Percentiles rank a stretch among this genome's conserved stretches.
These are phyloP conservation scores for Frankliniella fusca DNA, from an alignment of 2,888 invertebrate species.

Conservation along the genomic window DNA sequence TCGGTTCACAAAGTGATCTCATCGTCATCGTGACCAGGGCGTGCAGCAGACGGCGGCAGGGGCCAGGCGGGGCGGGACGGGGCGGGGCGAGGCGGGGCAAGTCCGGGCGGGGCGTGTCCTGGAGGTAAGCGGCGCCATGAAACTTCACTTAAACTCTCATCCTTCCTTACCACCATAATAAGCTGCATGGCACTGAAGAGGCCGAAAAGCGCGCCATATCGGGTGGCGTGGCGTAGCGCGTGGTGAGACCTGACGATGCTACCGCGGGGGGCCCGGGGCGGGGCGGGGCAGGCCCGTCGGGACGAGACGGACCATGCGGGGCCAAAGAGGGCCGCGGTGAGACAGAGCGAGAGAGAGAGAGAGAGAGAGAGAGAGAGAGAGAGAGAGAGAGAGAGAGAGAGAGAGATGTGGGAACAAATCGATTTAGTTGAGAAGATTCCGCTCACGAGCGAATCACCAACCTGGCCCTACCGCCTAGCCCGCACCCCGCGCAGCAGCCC, in stretches of 20 bases:
- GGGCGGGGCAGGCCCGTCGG: not conserved
- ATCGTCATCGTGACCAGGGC: not conserved
- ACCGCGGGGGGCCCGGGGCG: not conserved
- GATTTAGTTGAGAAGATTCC: constrained; percentile 10
- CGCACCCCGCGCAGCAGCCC: not conserved
- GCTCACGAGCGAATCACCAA: constrained; percentile 10
- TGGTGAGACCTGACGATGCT: too few relatives aligned
- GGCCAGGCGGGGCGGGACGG: not conserved
- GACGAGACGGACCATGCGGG: not conserved
- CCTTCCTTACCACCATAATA: not conserved
- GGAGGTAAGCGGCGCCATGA: not conserved
- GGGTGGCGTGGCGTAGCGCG: too few relatives aligned
- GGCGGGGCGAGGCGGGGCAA: not conserved
- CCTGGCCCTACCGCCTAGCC: not conserved
- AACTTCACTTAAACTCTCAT: not conserved
- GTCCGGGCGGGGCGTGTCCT: not conserved
- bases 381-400: constrained; percentile 4
- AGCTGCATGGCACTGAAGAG: not conserved
- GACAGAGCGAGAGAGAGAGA: not conserved
- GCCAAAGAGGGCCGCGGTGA: not conserved
- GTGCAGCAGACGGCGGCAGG: not conserved
- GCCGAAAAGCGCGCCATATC: too few relatives aligned
- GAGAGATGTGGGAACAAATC: constrained; percentile 17
- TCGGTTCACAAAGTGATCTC: not conserved
- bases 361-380: constrained; percentile 10